Evolutionary conservation across 2,797 vertebrate species (phyloP).

Genomic region (Podarcis siculus): DNA sequence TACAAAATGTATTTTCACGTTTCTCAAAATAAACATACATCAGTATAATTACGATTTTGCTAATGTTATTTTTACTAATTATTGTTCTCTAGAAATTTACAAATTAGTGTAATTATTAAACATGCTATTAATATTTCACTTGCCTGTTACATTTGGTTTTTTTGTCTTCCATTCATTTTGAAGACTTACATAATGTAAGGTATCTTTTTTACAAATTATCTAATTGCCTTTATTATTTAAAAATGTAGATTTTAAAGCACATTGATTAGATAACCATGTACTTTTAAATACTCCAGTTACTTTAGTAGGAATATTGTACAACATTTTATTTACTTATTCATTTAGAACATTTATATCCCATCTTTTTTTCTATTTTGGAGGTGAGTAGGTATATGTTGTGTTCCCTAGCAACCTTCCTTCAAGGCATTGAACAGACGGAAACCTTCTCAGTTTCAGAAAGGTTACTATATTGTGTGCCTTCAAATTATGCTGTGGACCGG

Average conservation of each 20-base stretch:
- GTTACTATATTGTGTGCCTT: not conserved
- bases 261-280: slow-evolving; percentile 12
- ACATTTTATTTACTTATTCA: not conserved
- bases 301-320: not conserved
- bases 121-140: not conserved
- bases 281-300: not conserved
- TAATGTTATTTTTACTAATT: slow-evolving; percentile 48
- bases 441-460: not conserved
- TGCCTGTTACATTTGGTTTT: slow-evolving; percentile 2
- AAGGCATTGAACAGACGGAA: not conserved
- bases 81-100: slow-evolving; percentile 47
- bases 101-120: slow-evolving; percentile 43
- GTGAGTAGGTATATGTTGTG: too few species aligned
- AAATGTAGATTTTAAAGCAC: slow-evolving; percentile 7
- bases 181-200: slow-evolving; percentile 24
- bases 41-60: slow-evolving; percentile 46
- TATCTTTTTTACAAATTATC: slow-evolving; percentile 24
- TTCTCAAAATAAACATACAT: slow-evolving; percentile 39
- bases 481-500: not conserved
- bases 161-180: slow-evolving; percentile 14
- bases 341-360: not conserved
- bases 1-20: slow-evolving; percentile 42
- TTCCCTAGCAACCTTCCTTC: not conserved
- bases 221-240: slow-evolving; percentile 26
- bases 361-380: not conserved